Evolutionary conservation across 2,888 invertebrate genomes (phyloP), one percentile per base, ranked within the genome.

Genomic region (Hirtodrosophila histrioides): DNA sequence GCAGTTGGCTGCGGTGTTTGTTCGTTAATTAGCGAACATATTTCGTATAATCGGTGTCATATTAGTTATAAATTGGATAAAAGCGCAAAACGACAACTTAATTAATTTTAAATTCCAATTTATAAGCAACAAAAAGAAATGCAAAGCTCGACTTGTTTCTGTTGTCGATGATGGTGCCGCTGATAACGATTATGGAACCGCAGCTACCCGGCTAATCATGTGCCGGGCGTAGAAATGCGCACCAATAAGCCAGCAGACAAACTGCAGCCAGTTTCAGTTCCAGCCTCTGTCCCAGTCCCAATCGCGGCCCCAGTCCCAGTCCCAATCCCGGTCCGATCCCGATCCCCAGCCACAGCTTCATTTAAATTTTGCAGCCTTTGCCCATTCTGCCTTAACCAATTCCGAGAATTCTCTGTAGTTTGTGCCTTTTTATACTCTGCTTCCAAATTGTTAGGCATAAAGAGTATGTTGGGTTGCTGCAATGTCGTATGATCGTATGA

Each of bases 31-130:
- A 91, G 91, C 88, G 90, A 91, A 91, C 91, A 91, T 90, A 90
- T 91, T 90, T 91, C 91, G 90, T 89, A 90, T 91, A 91, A 91
- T 91, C 90, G 90, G 89, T 90, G 91, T 91, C 91, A 90, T 90
- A 91, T 91, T 91, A 91, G 91, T 90, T 90, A 90, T 90, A 91
- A 90, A 90, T 90, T 90, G 89, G 89, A 89, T 90, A 90, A 90
- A 89, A 89, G 90, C 88, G 87, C 87, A 90, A 89, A 90, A 90
- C 90, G 90, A 90, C 90, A 90, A 90, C 89, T 90, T 90, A 90
- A 90, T 90, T 90, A 90, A 90, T 90, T 90, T 89, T 89, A 89
- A 89, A 88, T 89, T 90, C 90, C 88, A 80, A 84, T 88, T 89
- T 88, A 85, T 82, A 86, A 82, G 84, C 85, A 70, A 75, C 58